Percentiles rank a stretch among this genome's conserved stretches.
These are phyloP conservation scores for Tetrapedia diversipes DNA, from an alignment of 2,888 invertebrate species.

Conservation along the genomic window DNA sequence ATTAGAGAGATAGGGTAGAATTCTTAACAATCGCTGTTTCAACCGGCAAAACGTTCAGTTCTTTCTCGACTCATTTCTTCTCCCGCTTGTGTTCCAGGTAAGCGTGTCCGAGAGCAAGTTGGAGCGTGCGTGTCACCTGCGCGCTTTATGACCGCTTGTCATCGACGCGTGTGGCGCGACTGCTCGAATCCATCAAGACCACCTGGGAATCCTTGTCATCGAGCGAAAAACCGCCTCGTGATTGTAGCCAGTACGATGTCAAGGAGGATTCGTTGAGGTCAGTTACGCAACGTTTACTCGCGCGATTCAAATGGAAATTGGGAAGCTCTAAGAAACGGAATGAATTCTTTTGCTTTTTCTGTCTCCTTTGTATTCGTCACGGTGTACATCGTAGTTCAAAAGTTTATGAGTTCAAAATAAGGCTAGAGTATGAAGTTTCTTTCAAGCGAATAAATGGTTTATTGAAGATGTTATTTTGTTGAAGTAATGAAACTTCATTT, in stretches of 20 bases:
- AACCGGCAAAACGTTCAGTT: neutral
- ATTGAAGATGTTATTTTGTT: no score
- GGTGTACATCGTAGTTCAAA: no score
- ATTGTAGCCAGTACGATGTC: constrained; percentile 17
- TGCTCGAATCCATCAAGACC: constrained; percentile 52
- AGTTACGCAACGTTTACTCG: constrained; percentile 49
- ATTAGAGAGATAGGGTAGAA: no score
- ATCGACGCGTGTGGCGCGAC: constrained; percentile 45
- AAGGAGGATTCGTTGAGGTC: constrained; percentile 35
- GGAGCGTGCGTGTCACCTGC: constrained; percentile 45
- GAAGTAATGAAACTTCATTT: no score
- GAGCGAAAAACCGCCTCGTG: constrained; percentile 10
- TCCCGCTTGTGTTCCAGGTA: constrained; percentile 51
- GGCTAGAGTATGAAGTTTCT: no score
- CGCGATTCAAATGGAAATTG: constrained; percentile 25
- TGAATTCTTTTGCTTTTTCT: neutral
- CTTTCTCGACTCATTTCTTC: neutral
- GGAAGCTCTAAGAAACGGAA: constrained; percentile 6
- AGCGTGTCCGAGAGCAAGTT: constrained; percentile 26
- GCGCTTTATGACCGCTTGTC: constrained; percentile 39
- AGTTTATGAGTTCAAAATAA: no score
- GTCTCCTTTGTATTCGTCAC: no score
- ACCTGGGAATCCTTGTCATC: constrained; percentile 28
- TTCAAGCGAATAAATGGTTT: no score
- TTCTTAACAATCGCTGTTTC: neutral